Evolutionary conservation across 2,888 invertebrate genomes (phyloP).

Genomic region (Clanis bilineata): DNA sequence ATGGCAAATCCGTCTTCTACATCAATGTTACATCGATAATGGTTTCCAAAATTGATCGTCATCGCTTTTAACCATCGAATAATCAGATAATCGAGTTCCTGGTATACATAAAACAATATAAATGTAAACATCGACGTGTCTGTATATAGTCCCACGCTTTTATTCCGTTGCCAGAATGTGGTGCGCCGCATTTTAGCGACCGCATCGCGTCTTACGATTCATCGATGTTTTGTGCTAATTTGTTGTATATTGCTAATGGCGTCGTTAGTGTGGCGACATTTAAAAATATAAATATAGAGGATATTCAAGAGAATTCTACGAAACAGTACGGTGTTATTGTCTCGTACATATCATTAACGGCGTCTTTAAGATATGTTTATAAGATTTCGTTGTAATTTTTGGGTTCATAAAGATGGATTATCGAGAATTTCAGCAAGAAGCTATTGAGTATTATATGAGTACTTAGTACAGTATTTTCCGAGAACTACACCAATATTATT

Average conservation of each 20-base stretch:
- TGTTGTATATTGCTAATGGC: not conserved
- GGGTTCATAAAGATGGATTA: not conserved
- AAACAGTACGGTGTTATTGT: not conserved
- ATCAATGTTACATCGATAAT: not conserved
- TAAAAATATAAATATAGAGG: constrained; percentile 1
- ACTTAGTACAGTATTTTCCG: not conserved
- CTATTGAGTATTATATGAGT: not conserved
- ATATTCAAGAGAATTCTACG: not conserved
- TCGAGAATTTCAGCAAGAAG: not conserved
- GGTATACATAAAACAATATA: constrained; percentile 12
- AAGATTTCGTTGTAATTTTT: not conserved
- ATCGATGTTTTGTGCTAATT: constrained; percentile 4
- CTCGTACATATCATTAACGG: not conserved
- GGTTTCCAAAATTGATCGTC: not conserved
- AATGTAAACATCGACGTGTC: constrained; percentile 29
- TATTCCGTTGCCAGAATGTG: constrained; percentile 64
- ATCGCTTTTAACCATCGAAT: not conserved
- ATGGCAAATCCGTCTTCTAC: not conserved
- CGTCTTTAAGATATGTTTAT: not conserved
- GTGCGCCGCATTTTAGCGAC: constrained; percentile 52
- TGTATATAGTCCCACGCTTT: constrained; percentile 53
- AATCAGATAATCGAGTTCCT: not conserved
- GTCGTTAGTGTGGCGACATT: not conserved
- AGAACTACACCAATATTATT: not conserved
- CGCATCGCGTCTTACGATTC: not conserved